Conservation (phyloP, 2,888 invertebrate species). For the Diaperis boleti region DNA sequence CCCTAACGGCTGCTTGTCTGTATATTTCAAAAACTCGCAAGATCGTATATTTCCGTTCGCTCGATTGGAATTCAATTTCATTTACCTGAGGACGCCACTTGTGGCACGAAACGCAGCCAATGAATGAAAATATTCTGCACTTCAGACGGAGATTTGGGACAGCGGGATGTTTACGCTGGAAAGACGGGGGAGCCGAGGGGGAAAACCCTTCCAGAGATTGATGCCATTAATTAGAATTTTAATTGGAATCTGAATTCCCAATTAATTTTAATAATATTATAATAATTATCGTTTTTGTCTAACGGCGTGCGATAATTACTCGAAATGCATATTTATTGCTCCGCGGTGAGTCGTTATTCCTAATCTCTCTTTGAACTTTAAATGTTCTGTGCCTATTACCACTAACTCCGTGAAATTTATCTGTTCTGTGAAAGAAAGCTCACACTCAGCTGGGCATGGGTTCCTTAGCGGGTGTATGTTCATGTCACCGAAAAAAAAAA, state of each 20-base stretch:
- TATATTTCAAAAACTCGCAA: constrained; percentile 46
- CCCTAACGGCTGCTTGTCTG: constrained; percentile 36
- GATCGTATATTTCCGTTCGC: constrained; percentile 47
- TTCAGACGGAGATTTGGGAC: constrained; percentile 37
- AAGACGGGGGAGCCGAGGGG: neutral
- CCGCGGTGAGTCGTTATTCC: constrained; percentile 24
- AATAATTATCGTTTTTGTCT: constrained; percentile 40
- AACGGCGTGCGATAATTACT: constrained; percentile 39
- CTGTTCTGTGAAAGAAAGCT: neutral
- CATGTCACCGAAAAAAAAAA: too few species aligned
- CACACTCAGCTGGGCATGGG: neutral
- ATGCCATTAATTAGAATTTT: constrained; percentile 49
- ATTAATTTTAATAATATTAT: constrained; percentile 48
- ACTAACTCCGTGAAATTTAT: constrained; percentile 19
- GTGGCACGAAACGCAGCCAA: constrained; percentile 36
- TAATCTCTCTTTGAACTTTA: constrained; percentile 30
- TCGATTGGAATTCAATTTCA: constrained; percentile 52
- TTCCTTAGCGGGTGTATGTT: too few species aligned
- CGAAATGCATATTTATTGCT: constrained; percentile 39
- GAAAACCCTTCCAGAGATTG: constrained; percentile 40
- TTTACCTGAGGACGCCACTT: constrained; percentile 50
- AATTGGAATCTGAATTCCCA: constrained; percentile 46
- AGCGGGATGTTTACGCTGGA: constrained; percentile 35
- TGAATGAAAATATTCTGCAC: constrained; percentile 40
- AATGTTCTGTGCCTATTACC: constrained; percentile 13